A percentile compares a stretch with the other conserved stretches of the same genome.
These are phyloP conservation scores for Pteropus rufus DNA, from an alignment of 2,797 vertebrate genomes.

Conservation along the genomic window DNA sequence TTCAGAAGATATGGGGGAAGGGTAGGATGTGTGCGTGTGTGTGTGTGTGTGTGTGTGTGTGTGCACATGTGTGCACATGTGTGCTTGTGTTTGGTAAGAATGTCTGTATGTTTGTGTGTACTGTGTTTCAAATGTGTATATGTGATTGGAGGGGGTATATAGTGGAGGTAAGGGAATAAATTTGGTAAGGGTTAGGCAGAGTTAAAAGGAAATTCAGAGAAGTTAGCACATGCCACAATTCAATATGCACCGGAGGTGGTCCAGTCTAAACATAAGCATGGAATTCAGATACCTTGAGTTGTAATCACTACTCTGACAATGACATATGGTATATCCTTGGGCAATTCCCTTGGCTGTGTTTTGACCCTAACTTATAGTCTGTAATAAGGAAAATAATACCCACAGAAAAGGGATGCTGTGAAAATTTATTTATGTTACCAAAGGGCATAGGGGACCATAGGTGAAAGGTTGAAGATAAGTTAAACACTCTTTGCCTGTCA, in stretches of 20 bases:
- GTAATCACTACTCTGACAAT: slow-evolving; percentile 33
- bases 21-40: background rate
- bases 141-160: background rate
- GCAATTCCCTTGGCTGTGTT: slow-evolving; percentile 15
- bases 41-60: rapidly evolving
- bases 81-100: rapidly evolving
- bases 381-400: slow-evolving; percentile 54
- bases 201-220: background rate
- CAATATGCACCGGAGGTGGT: background rate
- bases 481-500: slow-evolving; percentile 30
- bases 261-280: background rate
- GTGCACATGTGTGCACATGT: rapidly evolving
- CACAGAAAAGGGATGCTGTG: background rate
- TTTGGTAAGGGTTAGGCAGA: background rate
- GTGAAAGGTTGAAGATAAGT: slow-evolving; percentile 40
- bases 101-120: background rate
- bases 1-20: background rate
- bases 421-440: slow-evolving; percentile 48
- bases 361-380: slow-evolving; percentile 56
- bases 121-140: background rate
- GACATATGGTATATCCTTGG: background rate
- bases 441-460: background rate
- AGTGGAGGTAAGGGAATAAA: background rate
- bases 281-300: slow-evolving; percentile 32
- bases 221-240: background rate